Evolutionary conservation across 30 jellyfish, hydroid and myxozoan genomes (phyloP).

Genomic region (Hydractinia echinata): DNA sequence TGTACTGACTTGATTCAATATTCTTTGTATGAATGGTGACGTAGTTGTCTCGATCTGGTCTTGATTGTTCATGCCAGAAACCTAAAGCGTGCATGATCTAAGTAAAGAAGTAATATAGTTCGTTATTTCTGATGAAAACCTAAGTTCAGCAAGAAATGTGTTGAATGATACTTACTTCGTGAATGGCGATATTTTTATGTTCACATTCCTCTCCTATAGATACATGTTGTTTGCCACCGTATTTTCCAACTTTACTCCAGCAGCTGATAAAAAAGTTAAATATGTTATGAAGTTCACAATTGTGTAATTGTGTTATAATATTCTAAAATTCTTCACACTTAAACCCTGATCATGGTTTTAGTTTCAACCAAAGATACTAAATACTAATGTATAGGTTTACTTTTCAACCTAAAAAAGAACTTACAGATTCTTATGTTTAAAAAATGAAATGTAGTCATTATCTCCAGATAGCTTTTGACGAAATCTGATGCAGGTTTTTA

Average conservation of each 20-base stretch:
- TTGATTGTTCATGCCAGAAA: conserved; percentile 12
- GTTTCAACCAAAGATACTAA: too few relatives aligned
- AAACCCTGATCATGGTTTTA: too few relatives aligned
- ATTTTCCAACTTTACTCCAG: conserved; percentile 7
- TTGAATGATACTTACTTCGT: neutral
- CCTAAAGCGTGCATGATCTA: conserved; percentile 16
- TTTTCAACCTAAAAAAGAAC: neutral
- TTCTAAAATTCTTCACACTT: too few relatives aligned
- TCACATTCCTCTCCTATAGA: neutral
- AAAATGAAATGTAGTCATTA: neutral
- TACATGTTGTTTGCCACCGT: neutral
- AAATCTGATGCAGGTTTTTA: neutral
- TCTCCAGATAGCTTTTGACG: neutral
- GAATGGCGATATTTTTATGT: neutral
- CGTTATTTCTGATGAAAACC: too few relatives aligned
- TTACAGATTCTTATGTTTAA: neutral
- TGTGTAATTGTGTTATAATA: too few relatives aligned
- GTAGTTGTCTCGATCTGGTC: conserved; percentile 5
- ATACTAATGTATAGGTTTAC: neutral
- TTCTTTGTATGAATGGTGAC: conserved; percentile 1
- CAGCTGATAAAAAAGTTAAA: neutral
- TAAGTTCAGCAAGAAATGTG: neutral
- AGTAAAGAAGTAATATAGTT: neutral
- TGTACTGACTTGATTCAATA: neutral
- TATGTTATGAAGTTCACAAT: too few relatives aligned